Base-by-base conservation (phyloP, 64 coral and sea anemone species). In the Orbicella faveolata region DNA sequence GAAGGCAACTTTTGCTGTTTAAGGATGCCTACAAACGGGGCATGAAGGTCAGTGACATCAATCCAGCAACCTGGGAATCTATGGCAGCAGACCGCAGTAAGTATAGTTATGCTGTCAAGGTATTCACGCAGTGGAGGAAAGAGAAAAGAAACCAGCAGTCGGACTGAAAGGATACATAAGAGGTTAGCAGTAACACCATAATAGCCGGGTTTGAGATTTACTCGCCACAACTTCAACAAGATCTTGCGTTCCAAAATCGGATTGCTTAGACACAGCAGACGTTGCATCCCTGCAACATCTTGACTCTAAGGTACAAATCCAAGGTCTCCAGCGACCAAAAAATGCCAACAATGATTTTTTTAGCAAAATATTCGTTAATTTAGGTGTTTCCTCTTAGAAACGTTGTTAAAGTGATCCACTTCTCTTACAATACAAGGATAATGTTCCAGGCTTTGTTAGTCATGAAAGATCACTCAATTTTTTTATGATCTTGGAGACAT, bases 191-290 rank as follows among this genome's bases (percentile, higher is more conserved):
- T 53, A 14, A 63, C 48, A 14, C 80, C 80, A 17, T 83, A 9
- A 9, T 12, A 54, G 48, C 30, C 57, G 54, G 53, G 41, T 19
- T 12, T 17, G 13, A 63, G 20, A 12, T 63, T 44, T 34, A 19
- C 36, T 20, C 34, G 75, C 75, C 23, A 33, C 35, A 36, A 52
- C 77, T 23, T 25, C 77, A 34, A 41, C 37, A 79, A 10, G 25
- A 83, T 64, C 57, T 83, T 18, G 15, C 80, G 80, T n/a, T 83
- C 80, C 52, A 83, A 55, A 9, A 83, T 83, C 54, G 80, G 80
- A 6, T 55, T 83, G 18, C 62, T n/a, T 23, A 83, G 57, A 48
- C 80, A 83, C 80, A 83, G 80, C 80, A 2, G 80, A 55, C 57
- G 80, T 13, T 83, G 80, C 80, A 83, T 9, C 54, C 33, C 54